Evolutionary conservation across 2,797 vertebrate species (phyloP).

Genomic region (Eulemur albifrons): DNA sequence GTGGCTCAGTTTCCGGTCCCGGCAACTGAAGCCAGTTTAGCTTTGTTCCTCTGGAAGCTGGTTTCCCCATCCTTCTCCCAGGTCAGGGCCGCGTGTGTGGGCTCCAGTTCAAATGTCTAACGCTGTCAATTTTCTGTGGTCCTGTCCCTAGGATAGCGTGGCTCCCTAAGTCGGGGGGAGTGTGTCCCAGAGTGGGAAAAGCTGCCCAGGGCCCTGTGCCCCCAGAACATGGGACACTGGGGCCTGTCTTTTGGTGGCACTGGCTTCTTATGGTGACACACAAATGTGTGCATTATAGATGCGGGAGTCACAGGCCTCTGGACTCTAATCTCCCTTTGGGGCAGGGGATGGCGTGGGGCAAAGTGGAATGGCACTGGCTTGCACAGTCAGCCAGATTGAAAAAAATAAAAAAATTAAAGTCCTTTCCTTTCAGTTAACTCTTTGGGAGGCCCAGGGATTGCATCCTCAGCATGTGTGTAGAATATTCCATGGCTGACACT

Average conservation of each 20-base stretch:
- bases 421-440: background rate
- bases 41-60: background rate
- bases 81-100: background rate
- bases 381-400: background rate
- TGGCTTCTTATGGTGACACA: background rate
- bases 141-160: background rate
- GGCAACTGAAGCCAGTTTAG: background rate
- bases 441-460: background rate
- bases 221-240: background rate
- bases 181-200: background rate
- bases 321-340: background rate
- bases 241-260: background rate
- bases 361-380: background rate
- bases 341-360: background rate
- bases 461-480: background rate
- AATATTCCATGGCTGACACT: background rate
- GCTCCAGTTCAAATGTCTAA: background rate
- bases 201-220: background rate
- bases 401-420: background rate
- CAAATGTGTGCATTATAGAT: background rate
- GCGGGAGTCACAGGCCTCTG: background rate
- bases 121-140: background rate
- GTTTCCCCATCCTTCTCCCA: background rate
- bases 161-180: accelerated
- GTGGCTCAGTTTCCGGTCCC: background rate